Evolutionary conservation across 2,113 vertebrate genomes (phyloP), one percentile per base, ranked within the genome.

Genomic region (Xenopus borealis): DNA sequence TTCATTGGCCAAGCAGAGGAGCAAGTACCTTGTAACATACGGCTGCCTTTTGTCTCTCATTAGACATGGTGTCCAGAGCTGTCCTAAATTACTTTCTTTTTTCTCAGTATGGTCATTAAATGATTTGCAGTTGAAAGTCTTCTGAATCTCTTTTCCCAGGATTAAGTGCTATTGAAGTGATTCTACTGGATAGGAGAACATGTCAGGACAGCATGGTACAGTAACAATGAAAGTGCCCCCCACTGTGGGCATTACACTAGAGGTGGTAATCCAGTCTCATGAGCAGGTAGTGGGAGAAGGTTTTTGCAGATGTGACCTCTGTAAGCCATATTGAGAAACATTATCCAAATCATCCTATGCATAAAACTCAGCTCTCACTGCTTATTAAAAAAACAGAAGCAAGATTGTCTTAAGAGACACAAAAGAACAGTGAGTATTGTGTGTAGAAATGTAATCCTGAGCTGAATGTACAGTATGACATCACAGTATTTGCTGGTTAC

Each of bases 281-380:
- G 69, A 53, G 55, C 17, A 63, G 80, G 78, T 71, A 75, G 79
- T 78, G 66, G 27, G 16, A 75, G 61, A 72, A 47, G 59, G 52
- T 78, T 13, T 53, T 77, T 81, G 78, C 79, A 82, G 69, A 67
- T 67, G 57, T 69, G 66, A 52, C 59, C 50, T 4, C 30, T 79
- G 69, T 12, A 18, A 57, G 20, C 78, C 75, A 64, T 33, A 27
- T 27, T 27, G 23, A 27, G 23, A 1, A 61, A 44, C 1, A 81
- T 66, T 53, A 46, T 7, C 61, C 75, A 82, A 84, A 79, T 27
- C 78, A 81, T 61, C 62, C 78, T 66, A 79, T 83, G 84, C 83
- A 79, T 85, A 78, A 27, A 76, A 64, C 12, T 19, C 27, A 55
- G 46, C 52, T 58, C 64, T 80, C 8, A 78, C 80, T 69, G 65